Percentiles rank a stretch among this genome's conserved stretches.
Conservation (phyloP, 2,113 vertebrate species). For the Oplegnathus fasciatus region DNA sequence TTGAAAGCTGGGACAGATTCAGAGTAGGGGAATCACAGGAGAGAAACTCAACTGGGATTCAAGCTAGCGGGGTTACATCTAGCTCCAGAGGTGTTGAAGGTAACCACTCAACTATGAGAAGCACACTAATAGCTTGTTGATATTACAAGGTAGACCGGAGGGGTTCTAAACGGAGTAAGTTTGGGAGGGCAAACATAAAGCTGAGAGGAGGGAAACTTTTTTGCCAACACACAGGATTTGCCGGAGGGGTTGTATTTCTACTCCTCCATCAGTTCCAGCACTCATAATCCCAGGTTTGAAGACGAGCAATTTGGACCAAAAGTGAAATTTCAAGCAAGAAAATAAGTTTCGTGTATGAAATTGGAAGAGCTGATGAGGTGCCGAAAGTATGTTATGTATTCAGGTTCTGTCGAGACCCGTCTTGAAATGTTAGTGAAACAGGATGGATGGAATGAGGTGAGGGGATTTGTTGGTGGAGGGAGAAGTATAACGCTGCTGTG, state of each 20-base stretch:
- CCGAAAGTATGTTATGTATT: slow-evolving; percentile 26
- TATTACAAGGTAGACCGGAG: slow-evolving; percentile 34
- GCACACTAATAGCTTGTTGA: slow-evolving; percentile 45
- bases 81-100: slow-evolving; percentile 31
- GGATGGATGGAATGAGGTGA: slow-evolving; percentile 36
- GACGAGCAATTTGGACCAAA: slow-evolving; percentile 37
- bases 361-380: slow-evolving; percentile 49
- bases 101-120: slow-evolving; percentile 8
- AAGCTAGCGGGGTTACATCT: background rate
- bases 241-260: slow-evolving; percentile 21
- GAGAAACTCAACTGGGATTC: background rate
- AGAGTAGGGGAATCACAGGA: background rate
- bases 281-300: slow-evolving; percentile 43
- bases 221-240: slow-evolving; percentile 20
- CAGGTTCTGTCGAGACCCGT: slow-evolving; percentile 18
- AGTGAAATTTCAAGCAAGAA: slow-evolving; percentile 37
- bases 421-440: slow-evolving; percentile 22
- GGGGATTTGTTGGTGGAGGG: slow-evolving; percentile 31
- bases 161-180: slow-evolving; percentile 13
- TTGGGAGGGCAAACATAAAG: slow-evolving; percentile 30
- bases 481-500: slow-evolving; percentile 17
- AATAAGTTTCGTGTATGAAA: slow-evolving; percentile 53
- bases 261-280: slow-evolving; percentile 56
- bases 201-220: slow-evolving; percentile 43
- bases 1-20: slow-evolving; percentile 4